phyloP scores from a whole-genome alignment of 2,888 invertebrate species.

The Philereme vetulata region DNA sequence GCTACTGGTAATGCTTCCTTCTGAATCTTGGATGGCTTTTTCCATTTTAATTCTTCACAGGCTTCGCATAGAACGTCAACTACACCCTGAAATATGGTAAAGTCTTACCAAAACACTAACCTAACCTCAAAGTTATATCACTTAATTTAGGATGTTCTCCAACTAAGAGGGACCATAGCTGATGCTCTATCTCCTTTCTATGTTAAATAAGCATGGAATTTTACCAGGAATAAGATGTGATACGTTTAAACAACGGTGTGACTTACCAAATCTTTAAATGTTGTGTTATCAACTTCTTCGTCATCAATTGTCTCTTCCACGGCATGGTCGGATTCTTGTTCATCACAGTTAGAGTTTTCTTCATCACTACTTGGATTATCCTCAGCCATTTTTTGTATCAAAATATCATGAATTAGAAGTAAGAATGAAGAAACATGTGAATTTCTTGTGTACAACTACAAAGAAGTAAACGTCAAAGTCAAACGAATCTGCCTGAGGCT shows the following conservation, averaged over 20 bases:
- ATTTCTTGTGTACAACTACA: constrained; percentile 12
- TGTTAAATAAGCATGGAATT: constrained; percentile 1
- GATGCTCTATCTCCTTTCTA: not conserved
- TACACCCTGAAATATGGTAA: constrained; percentile 87
- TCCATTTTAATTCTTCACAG: constrained; percentile 97
- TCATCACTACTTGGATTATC: constrained; percentile 60
- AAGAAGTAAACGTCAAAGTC: no score
- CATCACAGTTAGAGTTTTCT: constrained; percentile 49
- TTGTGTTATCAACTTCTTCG: constrained; percentile 61
- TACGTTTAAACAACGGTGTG: not conserved
- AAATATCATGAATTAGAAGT: constrained; percentile 1
- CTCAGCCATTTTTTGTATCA: constrained; percentile 55
- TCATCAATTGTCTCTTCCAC: constrained; percentile 44
- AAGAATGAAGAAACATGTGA: constrained; percentile 33
- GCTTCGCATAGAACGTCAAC: constrained; percentile 95
- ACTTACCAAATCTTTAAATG: constrained; percentile 78
- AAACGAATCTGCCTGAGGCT: no score
- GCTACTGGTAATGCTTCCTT: constrained; percentile 96
- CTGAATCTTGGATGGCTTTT: constrained; percentile 96
- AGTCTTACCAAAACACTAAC: constrained; percentile 21
- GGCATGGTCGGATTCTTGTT: constrained; percentile 42
- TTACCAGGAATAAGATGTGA: not conserved
- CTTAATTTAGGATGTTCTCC: not conserved
- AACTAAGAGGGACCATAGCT: not conserved
- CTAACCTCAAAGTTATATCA: constrained; percentile 47